Conservation (phyloP, 2,888 invertebrate species). For the Epiblema foenella region DNA sequence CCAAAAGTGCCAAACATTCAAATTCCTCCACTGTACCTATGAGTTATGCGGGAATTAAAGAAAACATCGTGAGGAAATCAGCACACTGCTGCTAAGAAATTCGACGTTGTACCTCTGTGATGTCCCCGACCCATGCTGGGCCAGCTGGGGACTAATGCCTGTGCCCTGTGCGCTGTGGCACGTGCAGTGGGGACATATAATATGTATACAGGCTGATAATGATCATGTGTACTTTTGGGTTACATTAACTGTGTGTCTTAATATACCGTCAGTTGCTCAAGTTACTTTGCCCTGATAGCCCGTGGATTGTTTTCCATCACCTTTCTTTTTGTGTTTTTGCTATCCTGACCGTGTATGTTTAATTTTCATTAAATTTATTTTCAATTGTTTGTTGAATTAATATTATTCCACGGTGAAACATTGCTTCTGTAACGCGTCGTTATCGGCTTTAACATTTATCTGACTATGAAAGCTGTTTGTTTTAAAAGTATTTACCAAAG, state of each 20-base stretch:
- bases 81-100: too few relatives aligned
- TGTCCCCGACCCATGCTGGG: too few relatives aligned
- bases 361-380: constrained; percentile 46
- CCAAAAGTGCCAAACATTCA: too few relatives aligned
- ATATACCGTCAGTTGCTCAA: constrained; percentile 76
- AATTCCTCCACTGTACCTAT: too few relatives aligned
- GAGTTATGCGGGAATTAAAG: too few relatives aligned
- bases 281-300: constrained; percentile 72
- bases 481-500: constrained; percentile 82
- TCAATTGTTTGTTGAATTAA: constrained; percentile 18
- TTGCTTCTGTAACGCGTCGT: constrained; percentile 23
- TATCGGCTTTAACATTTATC: constrained; percentile 39
- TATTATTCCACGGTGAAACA: background rate
- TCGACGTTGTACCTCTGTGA: too few relatives aligned
- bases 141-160: constrained; percentile 71
- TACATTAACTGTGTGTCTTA: constrained; percentile 76
- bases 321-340: constrained; percentile 9
- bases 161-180: too few relatives aligned
- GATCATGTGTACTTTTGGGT: constrained; percentile 49
- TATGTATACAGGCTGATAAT: too few relatives aligned
- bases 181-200: too few relatives aligned
- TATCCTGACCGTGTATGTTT: constrained; percentile 38
- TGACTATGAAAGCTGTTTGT: constrained; percentile 65
- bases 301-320: constrained; percentile 52
- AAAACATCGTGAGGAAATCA: too few relatives aligned